These are phyloP conservation scores for Xenopus tropicalis DNA, from an alignment of 2,113 vertebrate species.

Conservation along the genomic window UCB_Xtro_10.0 CM004445.2:5790001-5790500, in stretches of 20 bases:
- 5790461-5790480: slow-evolving; percentile 30
- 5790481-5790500: background rate
- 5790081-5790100: too few relatives aligned
- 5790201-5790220: slow-evolving; percentile 94
- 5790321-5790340: slow-evolving; percentile 50
- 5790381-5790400: slow-evolving; percentile 84
- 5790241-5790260: slow-evolving; percentile 17
- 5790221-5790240: slow-evolving; percentile 86
- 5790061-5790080: too few relatives aligned
- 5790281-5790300: slow-evolving; percentile 52
- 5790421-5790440: slow-evolving; percentile 32
- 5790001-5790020: too few relatives aligned
- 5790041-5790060: too few relatives aligned
- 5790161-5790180: too few relatives aligned
- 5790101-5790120: too few relatives aligned
- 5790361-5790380: slow-evolving; percentile 85
- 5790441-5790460: slow-evolving; percentile 37
- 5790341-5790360: slow-evolving; percentile 83
- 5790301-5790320: slow-evolving; percentile 52
- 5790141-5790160: too few relatives aligned
- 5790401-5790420: background rate
- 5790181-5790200: slow-evolving; percentile 88
- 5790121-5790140: too few relatives aligned
- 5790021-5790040: too few relatives aligned
- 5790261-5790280: slow-evolving; percentile 56